Evolutionary conservation across 2,113 vertebrate genomes (phyloP), one percentile per base, ranked within the genome.

Genomic region (Neogale vison): DNA sequence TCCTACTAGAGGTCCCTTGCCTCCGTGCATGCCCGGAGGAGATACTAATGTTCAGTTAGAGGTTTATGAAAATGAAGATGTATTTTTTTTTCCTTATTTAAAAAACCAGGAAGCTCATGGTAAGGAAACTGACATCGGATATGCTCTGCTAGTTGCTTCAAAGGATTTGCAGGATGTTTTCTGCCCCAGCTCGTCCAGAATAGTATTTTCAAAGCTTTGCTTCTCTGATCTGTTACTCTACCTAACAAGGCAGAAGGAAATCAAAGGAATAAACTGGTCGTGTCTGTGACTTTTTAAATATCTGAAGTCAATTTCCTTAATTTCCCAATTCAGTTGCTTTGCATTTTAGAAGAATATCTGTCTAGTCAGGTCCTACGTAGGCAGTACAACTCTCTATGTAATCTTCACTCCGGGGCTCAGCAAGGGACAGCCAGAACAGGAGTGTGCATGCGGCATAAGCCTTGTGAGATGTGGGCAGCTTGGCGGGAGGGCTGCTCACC

Each of bases 371-470:
- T 34, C 7, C 0, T 39, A n/a, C 12, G 10, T 39, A 13, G 11
- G 24, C 12, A 13, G 9, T 3, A 20, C 6, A 69, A 12, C 57
- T 34, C 42, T 52, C 39, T 34, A 2, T 13, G 24, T 69, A 17
- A 18, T 39, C 72, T 63, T 86, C 55, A 67, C 29, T 10, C 10
- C 11, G n/a, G 39, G 69, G 36, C 8, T 17, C 42, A 76, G 18
- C 17, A 6, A 36, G 14, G 26, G 29, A 15, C 81, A 20, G 6
- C 21, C 69, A 1, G 13, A 10, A 4, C 47, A 1, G 34, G 34
- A 31, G 52, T 57, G 24, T 1, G 14, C 15, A 1, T 39, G 9
- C 20, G 6, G 83, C 3, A 0, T 2, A 1, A 2, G 6, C 17
- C 2, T 6, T 10, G 81, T 3, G 4, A 52, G 59, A 15, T 20